Conservation (phyloP, 2,888 invertebrate genomes). For the Scaptodrosophila latifasciaeformis region DNA sequence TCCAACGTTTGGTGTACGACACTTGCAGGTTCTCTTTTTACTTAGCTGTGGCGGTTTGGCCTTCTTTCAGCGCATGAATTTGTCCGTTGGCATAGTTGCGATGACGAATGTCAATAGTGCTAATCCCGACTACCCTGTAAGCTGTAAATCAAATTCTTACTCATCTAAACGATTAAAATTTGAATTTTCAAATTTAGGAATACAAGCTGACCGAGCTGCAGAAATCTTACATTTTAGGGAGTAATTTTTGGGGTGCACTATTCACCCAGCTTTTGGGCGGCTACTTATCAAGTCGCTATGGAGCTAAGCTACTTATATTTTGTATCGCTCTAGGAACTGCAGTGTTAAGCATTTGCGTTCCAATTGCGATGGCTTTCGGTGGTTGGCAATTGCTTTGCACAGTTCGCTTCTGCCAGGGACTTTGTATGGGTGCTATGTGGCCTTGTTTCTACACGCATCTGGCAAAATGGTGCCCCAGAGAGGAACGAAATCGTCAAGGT, state of each 20-base stretch:
- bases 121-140: conserved; percentile 75
- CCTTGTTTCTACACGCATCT: conserved; percentile 80
- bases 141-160: too few relatives aligned
- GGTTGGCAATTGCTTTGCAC: conserved; percentile 78
- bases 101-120: conserved; percentile 78
- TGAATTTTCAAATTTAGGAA: too few relatives aligned
- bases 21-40: conserved; percentile 76
- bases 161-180: too few relatives aligned
- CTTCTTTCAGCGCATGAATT: conserved; percentile 79
- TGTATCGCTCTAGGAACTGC: conserved; percentile 78
- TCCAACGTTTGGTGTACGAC: conserved; percentile 77
- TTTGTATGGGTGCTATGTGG: conserved; percentile 80
- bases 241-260: conserved; percentile 81
- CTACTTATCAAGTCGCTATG: conserved; percentile 81
- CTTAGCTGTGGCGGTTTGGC: conserved; percentile 77
- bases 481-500: conserved; percentile 81
- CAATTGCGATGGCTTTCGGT: conserved; percentile 79
- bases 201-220: conserved; percentile 77
- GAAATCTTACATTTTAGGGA: conserved; percentile 77
- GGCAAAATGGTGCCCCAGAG: conserved; percentile 80
- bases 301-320: conserved; percentile 79
- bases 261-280: conserved; percentile 79
- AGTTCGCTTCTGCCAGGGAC: conserved; percentile 79
- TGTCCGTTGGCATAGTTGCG: conserved; percentile 83
- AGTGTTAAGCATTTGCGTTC: conserved; percentile 79